Base-by-base conservation (phyloP, 1,140 invertebrate genomes). In the Eueides isabella region DNA sequence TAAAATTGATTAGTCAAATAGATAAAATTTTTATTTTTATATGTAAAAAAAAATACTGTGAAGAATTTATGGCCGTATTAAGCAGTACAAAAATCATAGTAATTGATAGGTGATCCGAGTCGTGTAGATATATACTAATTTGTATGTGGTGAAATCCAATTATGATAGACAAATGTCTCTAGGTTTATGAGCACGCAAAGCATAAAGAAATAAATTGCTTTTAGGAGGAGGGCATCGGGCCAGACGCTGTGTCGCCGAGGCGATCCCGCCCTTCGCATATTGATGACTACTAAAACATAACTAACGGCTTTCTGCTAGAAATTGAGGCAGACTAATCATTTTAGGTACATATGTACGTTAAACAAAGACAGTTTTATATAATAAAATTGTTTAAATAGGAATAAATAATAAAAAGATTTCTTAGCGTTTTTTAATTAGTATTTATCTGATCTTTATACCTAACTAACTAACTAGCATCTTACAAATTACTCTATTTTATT, bases 201-300 rank as follows among this genome's bases (percentile, higher is more conserved):
- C 63, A 71, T 68, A 71, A 74, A 74, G 67, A 78, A 80, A 80
- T 82, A 73, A 78, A 75, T 78, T 78, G 71, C 29, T 26, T 28
- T 67, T 41, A 70, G 55, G 41, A 66, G 69, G 55, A 67, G 66
- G 66, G 66, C 65, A 55, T n/a, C 30, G 77, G 44, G 63, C 19
- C 48, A 88, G 86, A 88, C 86, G 62, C 84, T 83, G 64, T 85
- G 85, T 82, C 85, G 83, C 84, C 83, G 61, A 67, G 44, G 64
- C 74, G 31, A 41, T 55, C 48, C 70, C 78, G 70, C 73, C 75
- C 65, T 72, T 80, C 77, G 84, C 85, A 83, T 87, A 84, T 85
- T 85, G 82, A 86, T 85, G 84, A 80, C 79, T 80, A 81, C 82
- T 87, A 83, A 84, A 83, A 82, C 74, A 80, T 82, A 80, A 68